A percentile compares a stretch with the other conserved stretches of the same genome.
Conservation (phyloP, 1,140 invertebrate genomes). For the Sarcophaga peregrina region DNA sequence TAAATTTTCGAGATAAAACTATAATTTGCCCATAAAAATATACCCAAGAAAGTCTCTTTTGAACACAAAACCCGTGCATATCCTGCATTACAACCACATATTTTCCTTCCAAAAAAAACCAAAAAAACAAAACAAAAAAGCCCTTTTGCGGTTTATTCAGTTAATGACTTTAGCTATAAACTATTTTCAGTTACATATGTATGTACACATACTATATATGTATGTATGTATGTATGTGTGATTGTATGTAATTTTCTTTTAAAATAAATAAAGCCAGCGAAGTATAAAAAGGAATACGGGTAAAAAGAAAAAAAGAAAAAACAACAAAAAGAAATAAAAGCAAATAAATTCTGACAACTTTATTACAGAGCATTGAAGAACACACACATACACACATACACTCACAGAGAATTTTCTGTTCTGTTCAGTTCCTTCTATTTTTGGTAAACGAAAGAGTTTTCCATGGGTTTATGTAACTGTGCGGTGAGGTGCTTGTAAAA, state of each 20-base stretch:
- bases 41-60: slow-evolving; percentile 28
- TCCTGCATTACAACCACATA: slow-evolving; percentile 20
- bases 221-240: too few species aligned
- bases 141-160: slow-evolving; percentile 34
- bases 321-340: too few species aligned
- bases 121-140: too few species aligned
- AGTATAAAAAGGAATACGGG: slow-evolving; percentile 14
- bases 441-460: neutral
- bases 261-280: slow-evolving; percentile 35
- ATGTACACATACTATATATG: too few species aligned
- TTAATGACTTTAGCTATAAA: slow-evolving; percentile 38
- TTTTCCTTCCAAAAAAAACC: neutral
- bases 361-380: slow-evolving; percentile 38
- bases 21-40: slow-evolving; percentile 41
- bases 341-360: slow-evolving; percentile 38
- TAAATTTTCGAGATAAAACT: slow-evolving; percentile 40
- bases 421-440: too few species aligned
- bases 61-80: neutral
- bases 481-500: slow-evolving; percentile 31
- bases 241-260: slow-evolving; percentile 31
- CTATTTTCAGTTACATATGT: slow-evolving; percentile 11
- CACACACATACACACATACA: too few species aligned
- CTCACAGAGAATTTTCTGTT: too few species aligned
- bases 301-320: neutral
- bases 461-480: neutral